A percentile compares a stretch with the other conserved stretches of the same genome.
Evolutionary conservation across 2,113 vertebrate species (phyloP).

Genomic region (Aleadryas rufinucha): DNA sequence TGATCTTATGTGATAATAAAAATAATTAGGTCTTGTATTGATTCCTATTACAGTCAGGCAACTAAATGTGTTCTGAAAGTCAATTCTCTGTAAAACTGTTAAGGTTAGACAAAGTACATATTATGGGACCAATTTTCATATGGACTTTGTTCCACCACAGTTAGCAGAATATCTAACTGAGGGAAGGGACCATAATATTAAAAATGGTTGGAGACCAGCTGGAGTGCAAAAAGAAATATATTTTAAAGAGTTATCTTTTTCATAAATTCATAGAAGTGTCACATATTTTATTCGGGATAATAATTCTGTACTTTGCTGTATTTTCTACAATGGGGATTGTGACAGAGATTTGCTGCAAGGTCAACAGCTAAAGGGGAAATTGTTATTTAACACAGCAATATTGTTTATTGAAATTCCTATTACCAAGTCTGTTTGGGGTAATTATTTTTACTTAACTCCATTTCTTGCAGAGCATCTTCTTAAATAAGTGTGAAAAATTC

Average conservation of each 20-base stretch:
- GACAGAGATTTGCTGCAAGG: neutral
- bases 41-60: neutral
- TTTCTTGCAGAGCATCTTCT: neutral
- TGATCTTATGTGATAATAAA: fast-evolving
- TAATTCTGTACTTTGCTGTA: neutral
- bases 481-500: neutral
- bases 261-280: neutral
- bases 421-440: neutral
- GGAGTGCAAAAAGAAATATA: neutral
- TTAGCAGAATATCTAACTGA: neutral
- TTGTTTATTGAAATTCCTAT: neutral
- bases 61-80: neutral
- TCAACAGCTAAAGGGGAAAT: neutral
- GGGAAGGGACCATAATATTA: neutral
- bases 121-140: neutral
- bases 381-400: neutral
- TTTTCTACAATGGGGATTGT: neutral
- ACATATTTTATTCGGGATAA: neutral
- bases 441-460: neutral
- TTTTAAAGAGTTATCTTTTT: neutral
- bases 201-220: neutral
- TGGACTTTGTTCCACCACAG: neutral
- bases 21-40: neutral
- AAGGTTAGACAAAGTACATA: neutral
- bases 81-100: neutral